Evolutionary conservation across 2,888 invertebrate genomes (phyloP), one percentile per base, ranked within the genome.

Genomic region (Pheosia tremula): DNA sequence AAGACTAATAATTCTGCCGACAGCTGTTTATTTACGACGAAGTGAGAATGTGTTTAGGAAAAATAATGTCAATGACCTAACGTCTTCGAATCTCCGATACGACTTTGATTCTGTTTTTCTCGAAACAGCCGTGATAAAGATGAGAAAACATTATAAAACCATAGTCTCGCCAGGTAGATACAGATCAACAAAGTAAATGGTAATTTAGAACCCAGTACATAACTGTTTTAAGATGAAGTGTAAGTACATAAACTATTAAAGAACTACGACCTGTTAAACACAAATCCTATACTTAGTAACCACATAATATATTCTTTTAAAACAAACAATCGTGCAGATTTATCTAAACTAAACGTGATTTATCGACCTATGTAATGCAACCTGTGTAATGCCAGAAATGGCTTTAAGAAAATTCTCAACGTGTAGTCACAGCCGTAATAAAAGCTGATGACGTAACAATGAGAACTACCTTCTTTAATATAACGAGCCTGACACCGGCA

Each of bases 61-160:
- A 50, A 50, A 50, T 50, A 53, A 53, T 53, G 53, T 37, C 53
- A 53, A 37, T 11, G 53, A 53, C 53, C 53, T 3, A 24, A 11
- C 53, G 10, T 9, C 37, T 36, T 10, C 43, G n/a, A 11, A 47
- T 4, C 47, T 47, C 37, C 9, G 53, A 9, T 53, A 37, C 11
- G 37, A 53, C 53, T 37, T 6, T 24, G 53, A 53, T 53, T 53
- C 38, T 37, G 38, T 37, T 53, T 53, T 37, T 4, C 5, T 50
- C 50, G 5, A 11, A 47, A n/a, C 5, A 11, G 10, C 11, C 3
- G 11, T 4, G 11, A 10, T 8, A 4, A 47, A 41, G 41, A 5
- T 7, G 4, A n/a, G n/a, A 47, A 47, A 47, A 3, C n/a, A 47
- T 47, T 47, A 47, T 47, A 47, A 4, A n/a, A 47, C 47, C 11